Evolutionary conservation across 2,113 vertebrate genomes (phyloP), one percentile per base, ranked within the genome.

Genomic region (Callithrix jacchus): DNA sequence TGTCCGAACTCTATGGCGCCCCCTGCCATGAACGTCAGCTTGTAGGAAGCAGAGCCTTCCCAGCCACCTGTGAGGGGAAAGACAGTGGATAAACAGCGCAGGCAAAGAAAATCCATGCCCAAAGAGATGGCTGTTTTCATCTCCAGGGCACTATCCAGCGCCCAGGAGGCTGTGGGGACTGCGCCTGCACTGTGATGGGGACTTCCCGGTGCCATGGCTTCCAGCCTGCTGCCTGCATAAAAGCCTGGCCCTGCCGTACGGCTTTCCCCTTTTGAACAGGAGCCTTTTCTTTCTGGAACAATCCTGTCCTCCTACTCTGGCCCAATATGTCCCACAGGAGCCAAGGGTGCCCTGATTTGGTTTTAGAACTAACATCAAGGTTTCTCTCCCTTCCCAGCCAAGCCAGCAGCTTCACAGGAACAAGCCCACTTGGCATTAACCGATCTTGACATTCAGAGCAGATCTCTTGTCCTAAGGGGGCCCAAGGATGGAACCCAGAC

Each of bases 1-100:
- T 99, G 99, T 56, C 99, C 99, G 52, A 99, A 99, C 98, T 99
- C 99, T 3, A 99, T 99, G 35, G 99, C 99, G 32, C 99, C 99
- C 49, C 99, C 99, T 5, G 99, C 98, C 56, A 97, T 98, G 92
- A 99, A 99, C 70, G 99, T 97, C 61, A 99, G 93, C 98, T 99
- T 99, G 98, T 99, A 99, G 0, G 98, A 98, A 8, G 99, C 98
- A 1, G 98, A 98, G 71, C 99, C 99, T 96, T 99, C 99, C 99
- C 99, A 99, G 96, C 99, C 99, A 4, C 99, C 99, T 99, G 98
- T 20, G 96, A 49, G 84, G 70, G 68, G 95, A 18, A 83, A 71
- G 30, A 49, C 20, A 94, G 52, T 0, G 5, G n/a, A 17, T n/a
- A 40, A 17, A 30, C 12, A 37, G 68, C 17, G 27, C 32, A 17